Evolutionary conservation across 2,888 invertebrate species (phyloP), one percentile per base, ranked within the genome.

Genomic region (Tetramorium bicarinatum): DNA sequence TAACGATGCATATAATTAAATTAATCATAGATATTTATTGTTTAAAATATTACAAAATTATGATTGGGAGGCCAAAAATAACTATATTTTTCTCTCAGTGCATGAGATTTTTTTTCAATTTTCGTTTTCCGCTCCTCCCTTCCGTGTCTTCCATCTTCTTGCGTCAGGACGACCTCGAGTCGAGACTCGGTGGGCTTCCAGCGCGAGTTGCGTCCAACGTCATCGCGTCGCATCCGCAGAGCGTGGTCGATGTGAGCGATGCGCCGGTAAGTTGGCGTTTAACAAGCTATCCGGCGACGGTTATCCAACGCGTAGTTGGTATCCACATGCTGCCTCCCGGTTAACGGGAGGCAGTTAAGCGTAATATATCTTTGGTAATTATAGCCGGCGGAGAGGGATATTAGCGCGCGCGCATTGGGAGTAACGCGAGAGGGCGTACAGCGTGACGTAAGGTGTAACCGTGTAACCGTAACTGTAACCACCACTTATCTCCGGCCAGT

Each of bases 401-500:
- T 91, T 87, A 91, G 84, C 85, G 82, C 67, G 81, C 69, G 72
- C 74, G 82, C 74, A 25, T 49, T 54, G 71, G 59, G 76, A 52
- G 91, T 90, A 91, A 91, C 83, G 84, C 84, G 90, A 89, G 85
- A 72, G 86, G 81, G 77, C 79, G 67, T 47, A 38, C 72, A 74
- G 25, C 82, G 87, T 91, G 89, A 91, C 88, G 90, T 89, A 92
- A 91, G 89, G 87, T 76, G 88, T 91, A 89, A 89, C 89, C 84
- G 88, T 87, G 86, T 91, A 89, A 89, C 88, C 90, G 93, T 91
- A 93, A 93, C 92, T 88, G 90, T 92, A 93, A 93, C 93, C 92
- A 87, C 88, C 91, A 92, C 90, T 93, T 91, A 93, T 92, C 91
- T 89, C 86, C 38, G 82, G 87, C 81, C 82, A 84, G 85, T 85